These are phyloP conservation scores for Galeopsomyia nigrocyanea DNA, from an alignment of 2,888 invertebrate species.

Conservation along the genomic window DNA sequence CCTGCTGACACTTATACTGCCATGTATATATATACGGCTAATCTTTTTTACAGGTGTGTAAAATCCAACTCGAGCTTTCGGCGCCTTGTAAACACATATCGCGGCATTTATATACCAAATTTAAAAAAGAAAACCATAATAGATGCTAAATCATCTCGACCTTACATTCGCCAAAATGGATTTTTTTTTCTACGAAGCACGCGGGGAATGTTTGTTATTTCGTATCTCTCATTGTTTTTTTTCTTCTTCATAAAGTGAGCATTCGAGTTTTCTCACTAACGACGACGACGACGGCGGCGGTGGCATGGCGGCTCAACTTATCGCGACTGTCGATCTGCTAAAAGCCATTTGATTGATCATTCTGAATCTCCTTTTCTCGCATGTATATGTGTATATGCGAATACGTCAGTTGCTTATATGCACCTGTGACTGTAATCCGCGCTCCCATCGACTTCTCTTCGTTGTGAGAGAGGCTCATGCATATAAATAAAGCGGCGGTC, in stretches of 20 bases:
- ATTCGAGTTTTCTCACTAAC: background rate
- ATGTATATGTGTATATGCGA: no score
- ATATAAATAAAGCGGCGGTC: constrained; percentile 24
- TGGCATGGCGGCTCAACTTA: no score
- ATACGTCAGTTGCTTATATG: no score
- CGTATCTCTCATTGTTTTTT: background rate
- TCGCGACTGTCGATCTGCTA: constrained; percentile 7
- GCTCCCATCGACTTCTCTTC: background rate
- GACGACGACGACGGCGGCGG: background rate
- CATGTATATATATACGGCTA: constrained; percentile 23
- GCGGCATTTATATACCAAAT: background rate
- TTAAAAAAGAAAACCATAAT: no score
- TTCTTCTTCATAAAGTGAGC: background rate
- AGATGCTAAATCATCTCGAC: constrained; percentile 28
- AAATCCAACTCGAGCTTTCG: constrained; percentile 29
- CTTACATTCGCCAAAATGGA: constrained; percentile 50
- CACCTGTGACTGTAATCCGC: no score
- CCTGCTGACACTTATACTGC: constrained; percentile 45
- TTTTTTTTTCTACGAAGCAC: constrained; percentile 12
- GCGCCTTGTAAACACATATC: background rate
- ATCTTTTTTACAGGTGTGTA: constrained; percentile 45
- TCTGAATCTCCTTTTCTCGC: constrained; percentile 7
- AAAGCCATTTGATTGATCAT: constrained; percentile 36
- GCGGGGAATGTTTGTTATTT: constrained; percentile 7
- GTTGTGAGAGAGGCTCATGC: background rate